These are phyloP conservation scores for Archilochus colubris DNA, from an alignment of 2,113 vertebrate genomes.

Conservation along the genomic window DNA sequence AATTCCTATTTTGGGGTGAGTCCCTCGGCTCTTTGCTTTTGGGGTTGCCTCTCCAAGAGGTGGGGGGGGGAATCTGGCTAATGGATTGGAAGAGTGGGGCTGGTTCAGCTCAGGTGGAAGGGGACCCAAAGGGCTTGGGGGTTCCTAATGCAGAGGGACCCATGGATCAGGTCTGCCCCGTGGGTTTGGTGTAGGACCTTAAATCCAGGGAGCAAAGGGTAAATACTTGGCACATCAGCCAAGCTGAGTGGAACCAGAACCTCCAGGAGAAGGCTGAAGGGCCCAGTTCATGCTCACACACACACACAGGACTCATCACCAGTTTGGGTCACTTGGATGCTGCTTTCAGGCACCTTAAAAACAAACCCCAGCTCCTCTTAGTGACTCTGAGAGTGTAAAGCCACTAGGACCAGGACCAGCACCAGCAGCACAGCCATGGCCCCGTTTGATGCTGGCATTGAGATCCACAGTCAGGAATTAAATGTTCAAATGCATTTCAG, in stretches of 20 bases:
- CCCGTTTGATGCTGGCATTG: fast-evolving
- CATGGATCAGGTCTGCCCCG: fast-evolving
- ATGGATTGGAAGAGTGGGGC: fast-evolving
- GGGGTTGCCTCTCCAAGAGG: fast-evolving
- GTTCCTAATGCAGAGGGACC: not conserved
- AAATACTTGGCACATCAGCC: not conserved
- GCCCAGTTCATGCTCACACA: not conserved
- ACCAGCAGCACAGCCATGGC: fast-evolving
- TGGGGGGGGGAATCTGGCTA: no score
- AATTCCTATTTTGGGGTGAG: conserved; percentile 90
- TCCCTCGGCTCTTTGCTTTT: fast-evolving
- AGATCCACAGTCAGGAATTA: not conserved
- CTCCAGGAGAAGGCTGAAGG: not conserved
- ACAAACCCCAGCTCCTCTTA: not conserved
- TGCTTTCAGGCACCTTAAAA: not conserved
- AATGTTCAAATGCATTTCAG: not conserved
- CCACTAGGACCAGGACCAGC: not conserved
- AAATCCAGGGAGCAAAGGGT: not conserved
- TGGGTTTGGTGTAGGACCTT: not conserved
- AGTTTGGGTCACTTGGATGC: not conserved
- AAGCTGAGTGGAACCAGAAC: not conserved
- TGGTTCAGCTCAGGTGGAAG: not conserved
- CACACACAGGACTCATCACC: not conserved
- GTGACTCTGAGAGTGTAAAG: not conserved
- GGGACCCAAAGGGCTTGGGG: fast-evolving